Conservation (phyloP, 2,113 vertebrate species). For the Brachyistius frenatus region DNA sequence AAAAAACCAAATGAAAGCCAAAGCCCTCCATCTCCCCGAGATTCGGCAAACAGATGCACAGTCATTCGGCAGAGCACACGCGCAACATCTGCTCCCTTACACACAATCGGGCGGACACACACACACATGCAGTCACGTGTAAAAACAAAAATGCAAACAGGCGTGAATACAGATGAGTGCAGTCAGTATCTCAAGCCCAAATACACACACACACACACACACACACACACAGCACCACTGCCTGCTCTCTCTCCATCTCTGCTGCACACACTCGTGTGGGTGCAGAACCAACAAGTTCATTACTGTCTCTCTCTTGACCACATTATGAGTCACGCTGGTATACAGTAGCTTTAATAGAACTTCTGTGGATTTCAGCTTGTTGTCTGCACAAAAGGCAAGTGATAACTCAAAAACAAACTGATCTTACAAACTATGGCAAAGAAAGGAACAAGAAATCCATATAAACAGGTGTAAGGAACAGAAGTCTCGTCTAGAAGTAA, state of each 20-base stretch:
- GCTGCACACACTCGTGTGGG: not conserved
- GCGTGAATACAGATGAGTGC: conserved; percentile 4
- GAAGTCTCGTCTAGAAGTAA: no score
- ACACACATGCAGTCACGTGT: not conserved
- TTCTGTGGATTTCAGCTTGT: conserved; percentile 2
- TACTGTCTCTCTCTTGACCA: not conserved
- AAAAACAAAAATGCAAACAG: conserved; percentile 19
- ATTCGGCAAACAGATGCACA: conserved; percentile 47
- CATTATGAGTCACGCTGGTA: not conserved
- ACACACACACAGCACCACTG: no score
- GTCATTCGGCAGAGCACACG: conserved; percentile 46
- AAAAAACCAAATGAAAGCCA: conserved; percentile 50
- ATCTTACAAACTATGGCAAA: no score
- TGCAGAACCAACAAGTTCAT: not conserved
- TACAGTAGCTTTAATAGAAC: conserved; percentile 4
- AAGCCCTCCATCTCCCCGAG: conserved; percentile 39
- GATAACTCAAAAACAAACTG: no score
- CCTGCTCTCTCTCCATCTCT: not conserved
- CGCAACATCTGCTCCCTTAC: conserved; percentile 33
- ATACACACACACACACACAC: not conserved
- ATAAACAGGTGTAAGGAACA: no score
- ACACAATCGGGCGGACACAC: not conserved
- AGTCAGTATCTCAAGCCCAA: not conserved
- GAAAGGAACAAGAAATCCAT: no score
- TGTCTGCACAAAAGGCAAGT: not conserved